Evolutionary conservation across 1,140 invertebrate species (phyloP).

Genomic region (Nylanderia fulva): DNA sequence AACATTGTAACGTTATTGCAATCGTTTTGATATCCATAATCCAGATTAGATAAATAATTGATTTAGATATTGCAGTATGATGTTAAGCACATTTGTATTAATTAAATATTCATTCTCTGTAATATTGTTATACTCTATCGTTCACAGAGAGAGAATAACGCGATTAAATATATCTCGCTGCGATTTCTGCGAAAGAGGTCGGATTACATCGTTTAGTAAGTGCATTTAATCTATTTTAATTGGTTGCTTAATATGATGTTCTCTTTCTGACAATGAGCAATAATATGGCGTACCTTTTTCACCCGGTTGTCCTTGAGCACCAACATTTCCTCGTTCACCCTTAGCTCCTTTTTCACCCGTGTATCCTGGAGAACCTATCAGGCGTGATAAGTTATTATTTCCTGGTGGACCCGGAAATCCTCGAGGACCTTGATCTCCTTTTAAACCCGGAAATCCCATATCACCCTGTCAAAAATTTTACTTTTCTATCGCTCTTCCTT

Average conservation of each 20-base stretch:
- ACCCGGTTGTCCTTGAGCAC: constrained; percentile 79
- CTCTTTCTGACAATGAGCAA: background rate
- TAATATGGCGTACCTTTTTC: constrained; percentile 74
- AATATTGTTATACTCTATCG: background rate
- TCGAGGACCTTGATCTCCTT: constrained; percentile 79
- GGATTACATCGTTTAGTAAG: constrained; percentile 54
- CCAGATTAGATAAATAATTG: background rate
- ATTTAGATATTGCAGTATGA: constrained; percentile 2
- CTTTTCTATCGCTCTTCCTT: background rate
- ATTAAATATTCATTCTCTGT: constrained; percentile 1
- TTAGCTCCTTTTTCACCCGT: constrained; percentile 83
- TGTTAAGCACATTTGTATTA: background rate
- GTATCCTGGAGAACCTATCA: too few relatives aligned
- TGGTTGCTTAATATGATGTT: background rate
- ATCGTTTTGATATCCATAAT: background rate
- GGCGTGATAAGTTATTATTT: background rate
- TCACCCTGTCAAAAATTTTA: constrained; percentile 62
- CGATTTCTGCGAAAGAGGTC: constrained; percentile 65
- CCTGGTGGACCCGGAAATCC: constrained; percentile 79
- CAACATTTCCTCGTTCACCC: constrained; percentile 82
- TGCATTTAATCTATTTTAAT: constrained; percentile 35
- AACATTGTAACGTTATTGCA: background rate
- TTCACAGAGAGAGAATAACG: constrained; percentile 20
- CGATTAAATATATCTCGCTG: constrained; percentile 28
- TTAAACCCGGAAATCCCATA: constrained; percentile 75